Evolutionary conservation across 2,797 vertebrate species (phyloP), one percentile per base, ranked within the genome.

Genomic region (Botia almorhae): DNA sequence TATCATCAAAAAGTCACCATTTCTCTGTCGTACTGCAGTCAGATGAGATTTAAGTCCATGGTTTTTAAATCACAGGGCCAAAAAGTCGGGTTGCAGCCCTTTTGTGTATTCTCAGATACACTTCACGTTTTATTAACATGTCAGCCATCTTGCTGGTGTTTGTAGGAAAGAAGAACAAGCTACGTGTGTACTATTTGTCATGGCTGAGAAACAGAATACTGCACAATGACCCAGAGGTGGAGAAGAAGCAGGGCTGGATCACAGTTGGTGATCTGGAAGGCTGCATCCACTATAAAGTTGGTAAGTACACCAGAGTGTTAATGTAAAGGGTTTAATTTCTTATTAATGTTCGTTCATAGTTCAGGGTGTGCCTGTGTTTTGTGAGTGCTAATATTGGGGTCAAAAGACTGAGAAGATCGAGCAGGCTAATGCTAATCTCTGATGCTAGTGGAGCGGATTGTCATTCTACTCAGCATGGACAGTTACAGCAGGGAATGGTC

Each of bases 271-370:
- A 99, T 67, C 89, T 98, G 89, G 97, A 99, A 89, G 97, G 97
- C 86, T 98, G 97, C 69, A 96, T 99, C 84, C 97, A 98, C 92
- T 99, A 99, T 91, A 99, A 99, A 99, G 97, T 99, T 0, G 97
- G 97, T 99, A 90, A 88, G 95, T 90, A 21, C 48, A 58, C 16
- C 4, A 1, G 13, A 3, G 12, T 51, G 2, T 51, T 3, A 51
- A 51, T 33, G 13, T 51, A 2, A 14, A 51, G 13, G 2, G 51
- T 55, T 55, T 53, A 33, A 33, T 3, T 33, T 29, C 1, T 2
- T 5, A 33, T 33, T 33, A 33, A 33, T 33, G 33, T 33, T 33
- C 23, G 23, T 26, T 26, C 23, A 4, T 23, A 8, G 19, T 21
- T 60, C 21, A 2, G 14, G 16, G 8, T 53, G 13, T 39, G 53